These are phyloP conservation scores for Pegoplata infirma DNA, from an alignment of 2,888 invertebrate genomes.

Conservation along the genomic window DNA sequence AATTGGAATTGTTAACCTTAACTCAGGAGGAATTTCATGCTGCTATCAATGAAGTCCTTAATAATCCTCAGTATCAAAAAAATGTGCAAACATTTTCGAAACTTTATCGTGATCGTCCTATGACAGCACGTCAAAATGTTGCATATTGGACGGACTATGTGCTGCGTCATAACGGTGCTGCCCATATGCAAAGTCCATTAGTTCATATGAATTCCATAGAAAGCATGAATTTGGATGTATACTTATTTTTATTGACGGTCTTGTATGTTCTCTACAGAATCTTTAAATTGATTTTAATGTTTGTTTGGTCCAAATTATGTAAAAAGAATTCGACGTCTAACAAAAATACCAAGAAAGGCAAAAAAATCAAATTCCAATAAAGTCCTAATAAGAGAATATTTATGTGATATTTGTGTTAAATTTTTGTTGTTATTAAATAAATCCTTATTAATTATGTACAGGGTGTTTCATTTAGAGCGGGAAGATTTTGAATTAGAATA, in stretches of 20 bases:
- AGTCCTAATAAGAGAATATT: not conserved
- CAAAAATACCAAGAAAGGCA: not conserved
- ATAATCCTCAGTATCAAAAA: conserved; percentile 68
- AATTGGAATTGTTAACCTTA: conserved; percentile 65
- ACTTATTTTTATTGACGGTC: conserved; percentile 63
- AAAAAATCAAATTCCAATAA: not conserved
- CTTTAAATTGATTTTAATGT: conserved; percentile 38
- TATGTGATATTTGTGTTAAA: not conserved
- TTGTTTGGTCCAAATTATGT: conserved; percentile 24
- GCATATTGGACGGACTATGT: conserved; percentile 81
- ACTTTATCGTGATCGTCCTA: conserved; percentile 80
- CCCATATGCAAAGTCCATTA: conserved; percentile 79
- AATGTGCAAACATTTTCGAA: conserved; percentile 77
- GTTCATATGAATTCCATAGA: conserved; percentile 78
- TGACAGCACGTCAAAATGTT: conserved; percentile 79
- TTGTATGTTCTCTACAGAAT: conserved; percentile 59
- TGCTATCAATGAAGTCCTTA: conserved; percentile 69
- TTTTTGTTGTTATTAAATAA: too few relatives aligned
- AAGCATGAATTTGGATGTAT: conserved; percentile 79
- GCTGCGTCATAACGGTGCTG: conserved; percentile 80
- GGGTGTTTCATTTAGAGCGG: too few relatives aligned
- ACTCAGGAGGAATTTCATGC: conserved; percentile 63
- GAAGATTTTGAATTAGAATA: too few relatives aligned
- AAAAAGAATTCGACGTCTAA: not conserved
- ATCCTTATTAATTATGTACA: too few relatives aligned